phyloP scores from a whole-genome alignment of 1,140 invertebrate species.

The Drosophila repletoides region DNA sequence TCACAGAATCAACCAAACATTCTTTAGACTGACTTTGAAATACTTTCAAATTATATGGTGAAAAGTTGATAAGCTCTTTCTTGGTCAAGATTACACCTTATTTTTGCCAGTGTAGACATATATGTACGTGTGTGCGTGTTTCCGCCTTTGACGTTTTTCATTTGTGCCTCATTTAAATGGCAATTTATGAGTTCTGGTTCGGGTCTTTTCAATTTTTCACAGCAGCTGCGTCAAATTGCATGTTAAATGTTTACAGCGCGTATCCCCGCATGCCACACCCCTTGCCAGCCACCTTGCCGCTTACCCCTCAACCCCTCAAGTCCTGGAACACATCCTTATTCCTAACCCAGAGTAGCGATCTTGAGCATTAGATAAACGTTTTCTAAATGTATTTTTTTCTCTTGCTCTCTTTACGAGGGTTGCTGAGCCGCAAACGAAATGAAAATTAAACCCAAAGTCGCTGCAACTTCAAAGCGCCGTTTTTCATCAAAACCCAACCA shows the following conservation, averaged over 20 bases:
- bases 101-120: background rate
- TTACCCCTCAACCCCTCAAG: background rate
- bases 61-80: too few relatives aligned
- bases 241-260: constrained; percentile 57
- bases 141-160: constrained; percentile 38
- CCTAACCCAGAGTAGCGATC: constrained; percentile 38
- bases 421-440: constrained; percentile 35
- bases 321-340: too few relatives aligned
- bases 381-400: constrained; percentile 26
- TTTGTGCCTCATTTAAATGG: constrained; percentile 76
- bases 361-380: constrained; percentile 65
- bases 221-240: constrained; percentile 73
- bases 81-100: too few relatives aligned
- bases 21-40: too few relatives aligned
- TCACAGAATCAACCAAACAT: too few relatives aligned
- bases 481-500: constrained; percentile 15
- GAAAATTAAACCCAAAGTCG: constrained; percentile 53
- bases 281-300: background rate
- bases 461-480: constrained; percentile 57
- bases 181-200: constrained; percentile 54
- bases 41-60: too few relatives aligned
- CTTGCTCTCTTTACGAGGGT: constrained; percentile 23
- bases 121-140: background rate
- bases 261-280: background rate
- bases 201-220: constrained; percentile 56